Evolutionary conservation across 2,113 vertebrate genomes (phyloP).

Genomic region (Dipodomys spectabilis): DNA sequence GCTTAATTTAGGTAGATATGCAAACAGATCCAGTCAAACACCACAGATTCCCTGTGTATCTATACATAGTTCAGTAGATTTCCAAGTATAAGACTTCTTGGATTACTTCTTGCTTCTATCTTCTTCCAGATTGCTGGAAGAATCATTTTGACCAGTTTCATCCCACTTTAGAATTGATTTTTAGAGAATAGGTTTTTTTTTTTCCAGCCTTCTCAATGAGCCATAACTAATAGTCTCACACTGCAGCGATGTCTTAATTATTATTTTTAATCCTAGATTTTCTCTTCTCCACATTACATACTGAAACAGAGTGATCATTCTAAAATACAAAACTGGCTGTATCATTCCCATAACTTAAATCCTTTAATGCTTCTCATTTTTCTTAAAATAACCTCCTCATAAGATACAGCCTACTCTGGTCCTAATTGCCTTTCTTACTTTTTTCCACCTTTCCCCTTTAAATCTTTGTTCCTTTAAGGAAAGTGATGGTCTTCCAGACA

Average conservation of each 20-base stretch:
- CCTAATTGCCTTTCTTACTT: slow-evolving; percentile 38
- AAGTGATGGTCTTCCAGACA: not conserved
- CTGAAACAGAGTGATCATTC: not conserved
- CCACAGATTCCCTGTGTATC: not conserved
- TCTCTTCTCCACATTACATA: not conserved
- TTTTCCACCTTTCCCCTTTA: not conserved
- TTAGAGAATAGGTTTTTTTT: not conserved
- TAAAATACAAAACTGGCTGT: not conserved
- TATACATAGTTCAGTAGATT: not conserved
- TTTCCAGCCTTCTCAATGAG: not conserved
- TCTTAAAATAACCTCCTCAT: not conserved
- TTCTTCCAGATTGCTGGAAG: not conserved
- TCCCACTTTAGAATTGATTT: not conserved
- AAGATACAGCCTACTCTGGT: not conserved
- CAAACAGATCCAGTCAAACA: not conserved
- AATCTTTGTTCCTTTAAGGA: not conserved
- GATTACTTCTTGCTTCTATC: not conserved
- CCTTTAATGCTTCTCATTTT: slow-evolving; percentile 17
- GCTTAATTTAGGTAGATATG: fast-evolving
- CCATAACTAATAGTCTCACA: not conserved
- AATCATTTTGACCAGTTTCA: not conserved
- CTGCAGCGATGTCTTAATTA: not conserved
- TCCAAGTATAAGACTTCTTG: not conserved
- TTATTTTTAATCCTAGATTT: slow-evolving; percentile 34
- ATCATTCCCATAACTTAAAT: not conserved